These are phyloP conservation scores for Apodemia duryi DNA, from an alignment of 2,888 invertebrate genomes.

Conservation along the genomic window DNA sequence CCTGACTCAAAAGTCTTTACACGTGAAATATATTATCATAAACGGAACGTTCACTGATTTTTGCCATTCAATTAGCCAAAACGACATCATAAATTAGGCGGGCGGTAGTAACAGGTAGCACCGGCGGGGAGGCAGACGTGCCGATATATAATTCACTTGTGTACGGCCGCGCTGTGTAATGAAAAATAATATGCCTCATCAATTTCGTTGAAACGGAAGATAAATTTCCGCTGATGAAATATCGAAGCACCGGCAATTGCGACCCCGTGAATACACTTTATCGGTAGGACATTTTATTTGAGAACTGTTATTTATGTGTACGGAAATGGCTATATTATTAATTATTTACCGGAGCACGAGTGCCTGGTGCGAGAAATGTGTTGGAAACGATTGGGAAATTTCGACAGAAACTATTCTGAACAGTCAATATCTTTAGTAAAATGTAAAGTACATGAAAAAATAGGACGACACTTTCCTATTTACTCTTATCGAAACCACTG, in stretches of 20 bases:
- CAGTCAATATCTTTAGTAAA: no score
- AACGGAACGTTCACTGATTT: not conserved
- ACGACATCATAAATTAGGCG: not conserved
- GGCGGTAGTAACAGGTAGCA: not conserved
- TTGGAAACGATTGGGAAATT: not conserved
- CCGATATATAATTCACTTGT: slow-evolving; percentile 1
- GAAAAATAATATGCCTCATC: not conserved
- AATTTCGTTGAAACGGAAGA: not conserved
- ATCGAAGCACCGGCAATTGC: slow-evolving; percentile 1
- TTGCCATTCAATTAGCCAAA: not conserved
- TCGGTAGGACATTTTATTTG: not conserved
- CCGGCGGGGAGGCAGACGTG: not conserved
- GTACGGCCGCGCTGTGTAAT: not conserved
- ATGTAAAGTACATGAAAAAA: no score
- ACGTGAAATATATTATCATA: not conserved
- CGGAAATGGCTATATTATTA: not conserved
- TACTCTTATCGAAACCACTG: no score
- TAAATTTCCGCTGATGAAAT: slow-evolving; percentile 6
- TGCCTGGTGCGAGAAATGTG: not conserved
- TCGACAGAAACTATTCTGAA: not conserved
- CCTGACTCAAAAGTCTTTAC: not conserved
- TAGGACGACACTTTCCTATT: no score
- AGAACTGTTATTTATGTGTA: not conserved
- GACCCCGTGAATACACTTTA: not conserved
- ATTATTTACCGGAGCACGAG: not conserved